Percentiles rank a stretch among this genome's conserved stretches.
Evolutionary conservation across 2,113 vertebrate genomes (phyloP).

Genomic region (Astur gentilis): DNA sequence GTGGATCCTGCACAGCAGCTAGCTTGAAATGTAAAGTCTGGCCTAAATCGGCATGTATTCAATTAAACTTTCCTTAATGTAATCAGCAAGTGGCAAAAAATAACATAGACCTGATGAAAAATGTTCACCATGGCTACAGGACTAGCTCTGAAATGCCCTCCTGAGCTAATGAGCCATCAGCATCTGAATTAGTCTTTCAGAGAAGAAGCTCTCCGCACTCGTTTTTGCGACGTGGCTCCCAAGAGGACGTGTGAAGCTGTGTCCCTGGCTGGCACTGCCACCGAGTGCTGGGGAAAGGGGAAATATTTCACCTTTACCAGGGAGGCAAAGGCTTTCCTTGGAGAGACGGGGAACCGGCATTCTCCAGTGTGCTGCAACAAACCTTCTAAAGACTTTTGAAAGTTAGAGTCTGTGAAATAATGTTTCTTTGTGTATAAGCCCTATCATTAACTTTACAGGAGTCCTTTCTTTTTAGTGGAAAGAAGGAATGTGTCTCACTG

Average conservation of each 20-base stretch:
- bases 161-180: background rate
- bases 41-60: background rate
- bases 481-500: background rate
- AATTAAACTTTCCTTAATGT: background rate
- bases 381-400: background rate
- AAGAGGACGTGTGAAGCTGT: background rate
- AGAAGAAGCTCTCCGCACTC: background rate
- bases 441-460: background rate
- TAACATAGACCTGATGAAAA: background rate
- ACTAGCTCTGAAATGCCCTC: background rate
- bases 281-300: background rate
- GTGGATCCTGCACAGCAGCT: background rate
- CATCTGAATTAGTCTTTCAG: background rate
- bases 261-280: background rate
- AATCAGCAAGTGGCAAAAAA: background rate
- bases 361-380: background rate
- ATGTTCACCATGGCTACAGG: background rate
- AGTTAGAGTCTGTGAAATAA: background rate
- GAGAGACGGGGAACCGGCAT: accelerated
- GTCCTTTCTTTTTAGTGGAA: background rate
- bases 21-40: background rate
- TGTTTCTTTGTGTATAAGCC: background rate
- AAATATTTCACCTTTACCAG: background rate
- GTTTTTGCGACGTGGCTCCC: background rate
- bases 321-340: background rate